Evolutionary conservation across 2,797 vertebrate genomes (phyloP), one percentile per base, ranked within the genome.

Genomic region (Esox masquinongy): DNA sequence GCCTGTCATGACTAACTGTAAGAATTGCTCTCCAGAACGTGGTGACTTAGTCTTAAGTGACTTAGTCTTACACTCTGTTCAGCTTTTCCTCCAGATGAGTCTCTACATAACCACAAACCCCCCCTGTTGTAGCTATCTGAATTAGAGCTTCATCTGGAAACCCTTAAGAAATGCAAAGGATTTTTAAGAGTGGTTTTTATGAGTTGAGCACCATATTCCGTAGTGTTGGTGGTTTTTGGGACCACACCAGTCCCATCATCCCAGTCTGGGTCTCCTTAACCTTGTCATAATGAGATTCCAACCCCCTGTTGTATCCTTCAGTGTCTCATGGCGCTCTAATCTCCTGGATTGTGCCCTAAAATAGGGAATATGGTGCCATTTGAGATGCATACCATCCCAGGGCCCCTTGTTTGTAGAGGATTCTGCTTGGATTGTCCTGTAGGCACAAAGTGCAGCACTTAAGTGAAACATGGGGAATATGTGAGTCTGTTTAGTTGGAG

Each of bases 401-500:
- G 49, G 61, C 61, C 9, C 47, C 67, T n/a, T 29, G 72, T 69
- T 79, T 64, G 79, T 50, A 75, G 22, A 50, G 70, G 70, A 29
- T 53, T 31, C 29, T 71, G 16, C 6, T 51, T 51, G 24, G 31
- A 29, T 24, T 29, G 14, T 43, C 7, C 22, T 51, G 12, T 71
- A 15, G 31, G 14, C 53, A 29, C 49, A 9, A 36, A 72, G 70
- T 72, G 70, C 51, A 59, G 71, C 71, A 72, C 71, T 72, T 72
- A 47, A 29, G 26, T 51, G 47, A 61, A 59, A n/a, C 11, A 5
- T 39, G 36, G 36, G 36, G 36, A 36, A 36, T 56, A n/a, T 34
- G 6, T 72, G 71, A 36, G 4, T 4, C 29, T 15, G 7, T 22
- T n/a, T 22, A 14, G 8, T 11, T 5, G 12, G 6, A 17, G 15